Base-by-base conservation (phyloP, 2,888 invertebrate genomes). In the Hyppa rectilinea region DNA sequence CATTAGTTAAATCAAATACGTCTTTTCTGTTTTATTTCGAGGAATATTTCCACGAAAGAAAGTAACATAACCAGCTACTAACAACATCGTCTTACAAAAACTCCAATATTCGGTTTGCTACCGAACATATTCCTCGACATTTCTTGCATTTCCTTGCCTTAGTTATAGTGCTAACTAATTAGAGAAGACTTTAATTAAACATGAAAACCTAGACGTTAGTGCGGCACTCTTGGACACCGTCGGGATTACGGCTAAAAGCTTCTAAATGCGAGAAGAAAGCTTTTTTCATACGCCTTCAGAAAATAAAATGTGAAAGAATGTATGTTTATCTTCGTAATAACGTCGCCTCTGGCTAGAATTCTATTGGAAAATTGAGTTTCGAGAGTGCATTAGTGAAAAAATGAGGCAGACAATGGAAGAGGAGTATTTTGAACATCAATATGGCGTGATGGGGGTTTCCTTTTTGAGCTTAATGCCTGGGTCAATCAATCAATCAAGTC, bases 231-330 rank as follows among this genome's bases (percentile, higher is more conserved):
- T 62, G 73, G 64, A 72, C 74, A 71, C 64, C 66, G 75, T 38
- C 78, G 78, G 81, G 83, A 85, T 86, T 85, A 83, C 80, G 66
- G 67, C 80, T 86, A 85, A 89, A 89, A 89, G 85, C 85, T 88
- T 86, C 83, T 85, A 85, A 87, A 86, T 81, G 85, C 67, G 66
- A 53, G 50, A 62, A 71, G 60, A 78, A 72, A 63, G 66, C 65
- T 60, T 82, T 83, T 83, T 80, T 68, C 75, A 68, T 70, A 59
- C 61, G 63, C 67, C 36, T 66, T 23, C 4, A 50, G 58, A 79
- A 60, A 66, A 66, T 71, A 78, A 83, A 81, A 85, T 78, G 71
- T 64, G 12, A 52, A 58, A 62, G 50, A 63, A 75, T 63, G 50
- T 65, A 63, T 71, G 47, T 73, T 71, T 83, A 71, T 83, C 60